These are phyloP conservation scores for Drosophila kanekoi DNA, from an alignment of 2,888 invertebrate species.

Conservation along the genomic window DNA sequence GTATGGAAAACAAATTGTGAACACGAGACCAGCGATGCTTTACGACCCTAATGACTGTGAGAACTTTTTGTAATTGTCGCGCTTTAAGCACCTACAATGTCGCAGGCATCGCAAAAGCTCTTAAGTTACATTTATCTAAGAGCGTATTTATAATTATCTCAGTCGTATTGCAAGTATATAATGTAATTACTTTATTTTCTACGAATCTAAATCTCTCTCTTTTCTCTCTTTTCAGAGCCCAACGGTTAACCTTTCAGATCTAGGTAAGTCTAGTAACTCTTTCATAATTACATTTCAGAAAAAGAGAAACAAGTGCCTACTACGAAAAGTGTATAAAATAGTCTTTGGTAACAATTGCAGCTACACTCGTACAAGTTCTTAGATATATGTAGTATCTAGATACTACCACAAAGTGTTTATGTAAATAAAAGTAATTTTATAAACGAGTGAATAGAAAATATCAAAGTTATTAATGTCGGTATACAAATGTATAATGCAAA, in stretches of 20 bases:
- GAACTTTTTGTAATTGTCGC: constrained; percentile 64
- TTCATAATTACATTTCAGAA: neutral
- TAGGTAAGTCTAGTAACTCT: constrained; percentile 38
- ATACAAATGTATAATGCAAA: constrained; percentile 8
- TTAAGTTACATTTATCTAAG: constrained; percentile 47
- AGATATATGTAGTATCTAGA: too few species aligned
- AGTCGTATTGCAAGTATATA: constrained; percentile 31
- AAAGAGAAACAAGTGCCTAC: constrained; percentile 57
- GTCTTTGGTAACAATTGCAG: too few species aligned
- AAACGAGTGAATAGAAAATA: too few species aligned
- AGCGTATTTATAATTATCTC: constrained; percentile 26
- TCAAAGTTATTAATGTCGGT: too few species aligned
- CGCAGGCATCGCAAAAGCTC: constrained; percentile 42
- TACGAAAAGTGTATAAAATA: neutral
- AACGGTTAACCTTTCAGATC: constrained; percentile 9
- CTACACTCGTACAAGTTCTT: too few species aligned
- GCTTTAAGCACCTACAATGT: constrained; percentile 33
- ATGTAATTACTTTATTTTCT: too few species aligned
- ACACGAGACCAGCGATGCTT: constrained; percentile 59
- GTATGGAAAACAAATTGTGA: constrained; percentile 59
- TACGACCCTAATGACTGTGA: constrained; percentile 78
- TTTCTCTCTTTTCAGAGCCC: constrained; percentile 30
- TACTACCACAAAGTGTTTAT: too few species aligned
- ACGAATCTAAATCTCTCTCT: neutral
- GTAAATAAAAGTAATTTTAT: too few species aligned